phyloP scores from a whole-genome alignment of 1,140 invertebrate genomes.

The Leptoteleia sp. region DNA sequence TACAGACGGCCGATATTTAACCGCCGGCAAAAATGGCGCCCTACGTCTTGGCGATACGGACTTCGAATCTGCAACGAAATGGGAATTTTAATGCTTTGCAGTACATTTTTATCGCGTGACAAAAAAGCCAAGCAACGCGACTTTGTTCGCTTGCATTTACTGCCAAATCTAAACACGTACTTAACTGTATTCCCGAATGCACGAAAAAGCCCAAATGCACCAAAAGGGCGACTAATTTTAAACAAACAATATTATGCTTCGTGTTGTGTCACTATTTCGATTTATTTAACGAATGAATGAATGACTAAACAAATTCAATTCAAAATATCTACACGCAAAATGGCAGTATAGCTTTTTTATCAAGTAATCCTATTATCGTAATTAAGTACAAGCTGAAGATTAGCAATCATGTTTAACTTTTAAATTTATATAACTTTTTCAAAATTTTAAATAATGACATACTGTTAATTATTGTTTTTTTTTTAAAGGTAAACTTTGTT shows the following conservation, averaged over 20 bases:
- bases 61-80: slow-evolving; percentile 91
- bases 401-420: not conserved
- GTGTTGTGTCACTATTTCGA: slow-evolving; percentile 43
- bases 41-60: slow-evolving; percentile 92
- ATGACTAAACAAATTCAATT: too few species aligned
- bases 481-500: not conserved
- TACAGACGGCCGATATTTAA: slow-evolving; percentile 89
- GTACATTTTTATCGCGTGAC: not conserved
- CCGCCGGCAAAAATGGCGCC: slow-evolving; percentile 96
- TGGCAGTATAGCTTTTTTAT: slow-evolving; percentile 51
- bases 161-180: slow-evolving; percentile 63
- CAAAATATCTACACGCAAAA: slow-evolving; percentile 50
- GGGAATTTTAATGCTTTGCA: slow-evolving; percentile 91
- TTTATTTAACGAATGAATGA: too few species aligned
- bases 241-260: slow-evolving; percentile 51
- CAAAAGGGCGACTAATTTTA: slow-evolving; percentile 8
- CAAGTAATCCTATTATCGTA: slow-evolving; percentile 37
- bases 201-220: slow-evolving; percentile 11
- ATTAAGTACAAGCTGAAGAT: slow-evolving; percentile 44
- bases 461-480: not conserved
- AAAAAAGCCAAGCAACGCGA: slow-evolving; percentile 31
- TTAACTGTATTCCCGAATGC: slow-evolving; percentile 54
- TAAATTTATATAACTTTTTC: not conserved
- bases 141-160: slow-evolving; percentile 25
- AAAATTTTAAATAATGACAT: not conserved